Base-by-base conservation (phyloP, 2,113 vertebrate genomes). In the Bothrops jararaca region DNA sequence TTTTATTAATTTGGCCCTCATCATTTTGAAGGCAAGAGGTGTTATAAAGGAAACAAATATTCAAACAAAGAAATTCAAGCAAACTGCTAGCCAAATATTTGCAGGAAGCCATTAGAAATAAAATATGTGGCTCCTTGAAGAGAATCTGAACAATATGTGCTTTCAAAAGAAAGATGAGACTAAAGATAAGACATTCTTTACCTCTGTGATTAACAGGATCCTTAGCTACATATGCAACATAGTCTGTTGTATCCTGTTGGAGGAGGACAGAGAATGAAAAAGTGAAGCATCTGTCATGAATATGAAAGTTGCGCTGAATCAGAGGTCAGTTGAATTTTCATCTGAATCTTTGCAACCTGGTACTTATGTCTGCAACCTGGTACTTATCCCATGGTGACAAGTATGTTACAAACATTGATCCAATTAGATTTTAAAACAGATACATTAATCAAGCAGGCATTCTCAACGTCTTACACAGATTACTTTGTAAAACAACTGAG, bases 161-260 rank as follows among this genome's bases (percentile, higher is more conserved):
- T 95, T 95, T 52, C 0, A 94, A 69, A 88, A 15, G 93, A 87
- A 91, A 93, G 45, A 18, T 58, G 0, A 92, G 6, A 45, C 20
- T 56, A 92, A 92, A 90, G 88, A 54, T 0, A 89, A 92, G 88
- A 91, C 95, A 92, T 89, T 92, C 93, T 97, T 97, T 98, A 99
- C 99, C 99, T 99, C 99, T 98, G 95, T 98, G 98, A 96, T 99
- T 99, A 26, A 99, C 99, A 87, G 99, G 99, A 96, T 99, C 99
- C 96, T 99, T 99, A 92, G 99, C 99, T 95, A 99, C 99, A 93
- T 99, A 99, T 4, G 99, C 99, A 95, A 99, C 98, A 86, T 98
- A 99, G 97, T 99, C 98, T 53, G 98, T 99, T 56, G 99, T 99
- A 97, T 99, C 99, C 99, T 99, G 93, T 92, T 88, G 58, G 23